Conservation (phyloP, 2,888 invertebrate genomes). For the Cerceris ruficornis region DNA sequence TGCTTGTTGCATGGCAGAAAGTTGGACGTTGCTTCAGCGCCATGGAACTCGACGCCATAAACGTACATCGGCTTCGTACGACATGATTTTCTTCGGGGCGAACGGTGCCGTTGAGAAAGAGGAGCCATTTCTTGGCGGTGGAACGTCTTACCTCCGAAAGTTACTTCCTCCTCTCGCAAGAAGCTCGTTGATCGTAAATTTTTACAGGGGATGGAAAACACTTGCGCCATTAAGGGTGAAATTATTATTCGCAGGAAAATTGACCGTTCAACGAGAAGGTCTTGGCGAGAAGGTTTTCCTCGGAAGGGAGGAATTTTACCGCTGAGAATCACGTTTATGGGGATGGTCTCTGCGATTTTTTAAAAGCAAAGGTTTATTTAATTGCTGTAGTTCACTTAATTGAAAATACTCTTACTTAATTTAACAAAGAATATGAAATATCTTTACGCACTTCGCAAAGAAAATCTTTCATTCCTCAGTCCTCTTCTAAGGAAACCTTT, state of each 20-base stretch:
- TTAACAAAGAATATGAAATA: too few species aligned
- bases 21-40: not conserved
- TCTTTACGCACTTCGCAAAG: too few species aligned
- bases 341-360: too few species aligned
- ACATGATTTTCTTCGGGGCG: not conserved
- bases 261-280: not conserved
- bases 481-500: too few species aligned
- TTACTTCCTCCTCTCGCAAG: not conserved
- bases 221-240: too few species aligned
- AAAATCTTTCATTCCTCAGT: too few species aligned
- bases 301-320: too few species aligned
- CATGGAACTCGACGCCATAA: not conserved
- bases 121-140: not conserved
- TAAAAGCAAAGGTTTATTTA: too few species aligned
- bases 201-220: slow-evolving; percentile 2
- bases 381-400: too few species aligned
- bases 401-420: too few species aligned
- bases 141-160: not conserved
- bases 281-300: not conserved
- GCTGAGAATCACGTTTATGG: too few species aligned
- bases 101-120: slow-evolving; percentile 1
- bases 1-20: slow-evolving; percentile 3
- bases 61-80: not conserved
- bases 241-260: not conserved
- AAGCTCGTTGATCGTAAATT: slow-evolving; percentile 5